Conservation (phyloP, 2,888 invertebrate species). For the Neocrepidodera transversa region DNA sequence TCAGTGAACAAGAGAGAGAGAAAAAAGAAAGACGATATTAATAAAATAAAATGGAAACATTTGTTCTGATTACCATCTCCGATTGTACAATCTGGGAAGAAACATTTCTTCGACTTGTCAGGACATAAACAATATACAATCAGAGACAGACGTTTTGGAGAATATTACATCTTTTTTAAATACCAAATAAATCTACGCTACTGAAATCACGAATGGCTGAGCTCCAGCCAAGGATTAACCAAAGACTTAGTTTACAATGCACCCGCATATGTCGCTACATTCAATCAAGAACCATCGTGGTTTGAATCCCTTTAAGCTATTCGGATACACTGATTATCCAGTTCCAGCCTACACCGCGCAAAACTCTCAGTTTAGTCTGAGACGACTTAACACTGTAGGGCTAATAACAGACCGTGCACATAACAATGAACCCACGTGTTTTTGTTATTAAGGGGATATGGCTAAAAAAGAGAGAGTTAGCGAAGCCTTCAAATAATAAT, state of each 20-base stretch:
- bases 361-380: conserved; percentile 13
- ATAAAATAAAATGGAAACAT: too few relatives aligned
- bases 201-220: not conserved
- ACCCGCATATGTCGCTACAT: conserved; percentile 38
- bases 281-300: conserved; percentile 34
- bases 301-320: conserved; percentile 36
- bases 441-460: conserved; percentile 1
- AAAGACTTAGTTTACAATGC: conserved; percentile 32
- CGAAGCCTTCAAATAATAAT: too few relatives aligned
- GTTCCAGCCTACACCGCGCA: conserved; percentile 35
- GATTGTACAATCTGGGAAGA: too few relatives aligned
- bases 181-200: not conserved
- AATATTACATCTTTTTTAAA: too few relatives aligned
- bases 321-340: conserved; percentile 38
- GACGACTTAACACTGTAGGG: not conserved
- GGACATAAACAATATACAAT: too few relatives aligned
- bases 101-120: too few relatives aligned
- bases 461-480: too few relatives aligned
- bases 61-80: too few relatives aligned
- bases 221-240: not conserved
- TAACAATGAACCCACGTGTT: conserved; percentile 17
- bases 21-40: too few relatives aligned
- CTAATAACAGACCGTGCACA: not conserved
- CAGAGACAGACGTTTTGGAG: too few relatives aligned
- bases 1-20: too few relatives aligned